phyloP scores from a whole-genome alignment of 2,888 invertebrate species.

The Ariolimax columbianus region DNA sequence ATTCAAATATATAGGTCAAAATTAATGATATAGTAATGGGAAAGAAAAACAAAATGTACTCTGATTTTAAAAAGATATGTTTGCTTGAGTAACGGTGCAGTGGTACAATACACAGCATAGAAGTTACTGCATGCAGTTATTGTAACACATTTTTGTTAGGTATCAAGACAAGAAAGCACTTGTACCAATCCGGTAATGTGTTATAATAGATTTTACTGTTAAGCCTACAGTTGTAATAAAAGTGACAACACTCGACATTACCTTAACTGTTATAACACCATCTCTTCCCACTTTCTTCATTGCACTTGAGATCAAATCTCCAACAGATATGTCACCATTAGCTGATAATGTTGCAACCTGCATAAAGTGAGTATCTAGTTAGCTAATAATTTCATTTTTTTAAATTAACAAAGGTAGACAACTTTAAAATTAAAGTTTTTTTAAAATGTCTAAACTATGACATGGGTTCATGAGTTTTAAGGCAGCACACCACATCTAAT shows the following conservation, averaged over 20 bases:
- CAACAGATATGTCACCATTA: conserved; percentile 95
- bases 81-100: background rate
- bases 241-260: conserved; percentile 50
- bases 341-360: conserved; percentile 98
- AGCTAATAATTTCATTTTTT: no score
- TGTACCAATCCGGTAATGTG: conserved; percentile 42
- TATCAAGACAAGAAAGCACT: conserved; percentile 11
- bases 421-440: no score
- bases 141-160: conserved; percentile 39
- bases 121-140: background rate
- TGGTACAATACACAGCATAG: background rate
- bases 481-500: no score
- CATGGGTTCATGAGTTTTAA: no score
- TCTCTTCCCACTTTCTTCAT: conserved; percentile 96
- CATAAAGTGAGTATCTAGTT: no score
- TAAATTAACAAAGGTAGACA: no score
- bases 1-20: no score
- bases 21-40: no score
- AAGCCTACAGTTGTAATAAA: background rate
- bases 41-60: no score
- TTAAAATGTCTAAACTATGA: no score
- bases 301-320: conserved; percentile 95
- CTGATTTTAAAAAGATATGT: background rate
- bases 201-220: background rate
- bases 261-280: conserved; percentile 98